Conservation (phyloP, 2,888 invertebrate genomes). For the Agonopterix subpropinquella region DNA sequence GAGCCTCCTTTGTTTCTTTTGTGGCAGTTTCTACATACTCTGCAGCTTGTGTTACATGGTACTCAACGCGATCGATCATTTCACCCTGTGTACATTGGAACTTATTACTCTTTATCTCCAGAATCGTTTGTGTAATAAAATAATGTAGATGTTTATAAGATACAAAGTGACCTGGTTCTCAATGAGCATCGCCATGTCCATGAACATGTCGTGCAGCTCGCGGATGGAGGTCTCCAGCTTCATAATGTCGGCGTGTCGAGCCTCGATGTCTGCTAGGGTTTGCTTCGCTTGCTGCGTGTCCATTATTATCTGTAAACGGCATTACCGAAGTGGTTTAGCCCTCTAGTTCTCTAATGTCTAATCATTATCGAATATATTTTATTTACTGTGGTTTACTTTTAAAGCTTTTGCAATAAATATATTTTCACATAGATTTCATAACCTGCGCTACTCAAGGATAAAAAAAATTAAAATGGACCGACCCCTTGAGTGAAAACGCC, state of each 20-base stretch:
- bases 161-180: constrained; percentile 89
- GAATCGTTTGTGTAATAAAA: neutral
- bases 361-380: too few relatives aligned
- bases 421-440: too few relatives aligned
- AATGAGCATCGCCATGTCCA: constrained; percentile 99
- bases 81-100: constrained; percentile 85
- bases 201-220: constrained; percentile 99
- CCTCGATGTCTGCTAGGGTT: constrained; percentile 99
- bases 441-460: too few relatives aligned
- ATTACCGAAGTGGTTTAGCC: too few relatives aligned
- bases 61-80: constrained; percentile 99
- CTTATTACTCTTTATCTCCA: too few relatives aligned
- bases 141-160: neutral
- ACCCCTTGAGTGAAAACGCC: constrained; percentile 95
- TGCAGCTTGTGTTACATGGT: constrained; percentile 99
- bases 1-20: constrained; percentile 99
- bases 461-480: constrained; percentile 17
- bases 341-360: too few relatives aligned
- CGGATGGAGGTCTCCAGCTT: constrained; percentile 99
- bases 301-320: constrained; percentile 93
- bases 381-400: too few relatives aligned
- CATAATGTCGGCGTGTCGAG: constrained; percentile 99
- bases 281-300: constrained; percentile 99
- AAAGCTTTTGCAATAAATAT: too few relatives aligned
- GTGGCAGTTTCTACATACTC: constrained; percentile 99